A percentile compares a stretch with the other conserved stretches of the same genome.
These are phyloP conservation scores for Diarsia mendica DNA, from an alignment of 2,888 invertebrate genomes.

Conservation along the genomic window DNA sequence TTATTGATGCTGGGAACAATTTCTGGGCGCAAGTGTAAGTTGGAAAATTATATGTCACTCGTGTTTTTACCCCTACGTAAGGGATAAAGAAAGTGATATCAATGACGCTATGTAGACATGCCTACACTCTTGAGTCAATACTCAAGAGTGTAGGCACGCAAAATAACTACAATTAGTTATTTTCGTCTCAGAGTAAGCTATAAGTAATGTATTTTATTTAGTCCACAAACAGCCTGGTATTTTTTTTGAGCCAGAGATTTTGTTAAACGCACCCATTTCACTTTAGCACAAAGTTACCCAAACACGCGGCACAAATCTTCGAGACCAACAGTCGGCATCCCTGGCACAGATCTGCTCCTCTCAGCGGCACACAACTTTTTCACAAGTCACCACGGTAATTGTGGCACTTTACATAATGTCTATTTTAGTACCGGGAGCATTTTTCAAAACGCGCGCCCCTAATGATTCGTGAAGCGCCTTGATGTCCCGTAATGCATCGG, in stretches of 20 bases:
- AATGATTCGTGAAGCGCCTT: slow-evolving; percentile 86
- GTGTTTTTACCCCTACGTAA: slow-evolving; percentile 29
- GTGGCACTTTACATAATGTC: slow-evolving; percentile 89
- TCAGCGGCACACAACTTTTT: slow-evolving; percentile 72
- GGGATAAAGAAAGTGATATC: slow-evolving; percentile 12
- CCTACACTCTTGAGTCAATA: not conserved
- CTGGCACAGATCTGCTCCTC: slow-evolving; percentile 50
- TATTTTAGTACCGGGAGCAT: slow-evolving; percentile 87
- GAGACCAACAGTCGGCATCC: slow-evolving; percentile 47
- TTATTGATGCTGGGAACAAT: slow-evolving; percentile 58
- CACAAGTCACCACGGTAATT: slow-evolving; percentile 86
- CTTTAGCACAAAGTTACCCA: not conserved
- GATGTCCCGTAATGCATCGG: slow-evolving; percentile 80
- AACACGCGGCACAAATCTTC: not conserved
- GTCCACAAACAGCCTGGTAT: no score
- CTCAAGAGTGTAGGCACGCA: no score
- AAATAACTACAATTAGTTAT: no score
- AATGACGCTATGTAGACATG: not conserved
- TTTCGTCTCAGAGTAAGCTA: not conserved
- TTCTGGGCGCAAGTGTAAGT: slow-evolving; percentile 60
- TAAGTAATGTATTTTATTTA: no score
- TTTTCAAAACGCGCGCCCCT: slow-evolving; percentile 82
- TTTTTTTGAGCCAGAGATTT: no score
- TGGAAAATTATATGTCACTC: slow-evolving; percentile 51
- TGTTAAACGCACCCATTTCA: not conserved